These are phyloP conservation scores for Thamnaconus septentrionalis DNA, from an alignment of 2,113 vertebrate genomes.

Conservation along the genomic window DNA sequence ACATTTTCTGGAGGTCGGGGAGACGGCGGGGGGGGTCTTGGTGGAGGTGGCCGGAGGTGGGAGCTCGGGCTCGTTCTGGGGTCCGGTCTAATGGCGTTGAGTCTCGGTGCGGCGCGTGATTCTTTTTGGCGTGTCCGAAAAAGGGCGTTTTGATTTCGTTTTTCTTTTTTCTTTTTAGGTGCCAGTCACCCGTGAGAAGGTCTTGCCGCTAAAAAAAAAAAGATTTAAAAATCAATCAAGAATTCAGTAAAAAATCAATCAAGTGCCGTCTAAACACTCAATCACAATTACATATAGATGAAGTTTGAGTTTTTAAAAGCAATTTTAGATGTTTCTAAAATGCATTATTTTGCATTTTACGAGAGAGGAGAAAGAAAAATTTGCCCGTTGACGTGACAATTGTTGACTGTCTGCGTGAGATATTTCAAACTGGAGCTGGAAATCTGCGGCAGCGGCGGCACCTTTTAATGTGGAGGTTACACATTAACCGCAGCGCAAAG, in stretches of 20 bases:
- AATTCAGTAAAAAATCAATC: background rate
- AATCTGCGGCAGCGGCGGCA: background rate
- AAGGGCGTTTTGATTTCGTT: constrained; percentile 9
- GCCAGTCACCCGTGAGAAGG: constrained; percentile 80
- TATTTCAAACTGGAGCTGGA: too few relatives aligned
- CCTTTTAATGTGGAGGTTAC: constrained; percentile 1
- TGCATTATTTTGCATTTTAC: too few relatives aligned
- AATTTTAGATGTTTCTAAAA: too few relatives aligned
- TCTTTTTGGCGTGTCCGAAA: constrained; percentile 32
- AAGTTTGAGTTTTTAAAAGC: too few relatives aligned
- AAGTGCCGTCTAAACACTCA: background rate
- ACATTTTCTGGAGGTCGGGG: constrained; percentile 22
- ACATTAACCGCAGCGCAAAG: constrained; percentile 35
- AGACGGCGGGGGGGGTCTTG: background rate
- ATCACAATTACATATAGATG: too few relatives aligned
- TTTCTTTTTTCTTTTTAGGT: background rate
- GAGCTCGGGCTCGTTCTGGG: constrained; percentile 32
- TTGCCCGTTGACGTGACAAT: too few relatives aligned
- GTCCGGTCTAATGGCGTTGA: constrained; percentile 52
- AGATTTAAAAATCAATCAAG: constrained; percentile 25
- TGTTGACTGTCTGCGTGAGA: too few relatives aligned
- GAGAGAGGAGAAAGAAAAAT: too few relatives aligned
- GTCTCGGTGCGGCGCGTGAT: constrained; percentile 31
- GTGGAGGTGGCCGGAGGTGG: constrained; percentile 4
- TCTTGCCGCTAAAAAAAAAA: constrained; percentile 86